Base-by-base conservation (phyloP, 1,140 invertebrate species). In the Procambarus virginalis region DNA sequence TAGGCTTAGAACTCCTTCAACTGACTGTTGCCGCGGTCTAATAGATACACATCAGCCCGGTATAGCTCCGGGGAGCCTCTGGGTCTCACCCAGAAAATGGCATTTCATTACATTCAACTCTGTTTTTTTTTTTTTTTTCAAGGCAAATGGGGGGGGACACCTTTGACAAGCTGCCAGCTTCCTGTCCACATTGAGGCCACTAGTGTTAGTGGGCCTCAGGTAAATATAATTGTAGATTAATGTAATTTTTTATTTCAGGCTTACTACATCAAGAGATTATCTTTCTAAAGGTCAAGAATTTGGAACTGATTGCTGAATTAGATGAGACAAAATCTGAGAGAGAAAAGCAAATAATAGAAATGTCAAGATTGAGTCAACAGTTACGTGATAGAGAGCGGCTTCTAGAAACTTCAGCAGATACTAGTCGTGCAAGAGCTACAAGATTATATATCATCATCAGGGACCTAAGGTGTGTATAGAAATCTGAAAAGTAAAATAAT, bases 381-480 rank as follows among this genome's bases (percentile, higher is more conserved):
- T n/a, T 89, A 34, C 70, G 88, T 58, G 80, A 89, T 51, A 73
- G 88, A 49, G 88, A 89, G 48, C 45, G 81, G 6, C 81, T 89
- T 20, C 55, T 84, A 6, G 82, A 89, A n/a, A 89, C 88, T 8
- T 49, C 81, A 75, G 60, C 75, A 10, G 80, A 89, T 45, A 46
- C 80, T 34, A 84, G 46, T 51, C 73, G 81, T 14, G 55, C 81
- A 20, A 51, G 88, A 68, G 81, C 88, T 14, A 78, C 82, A 55
- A 76, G 82, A 51, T 49, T 89, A 45, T 70, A 89, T 34, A 17
- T 78, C 75, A 89, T 89, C 73, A 84, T 89, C 45, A 84, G 70
- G 49, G 88, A 89, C 49, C 73, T 89, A 48, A 89, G 88, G 88
- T 89, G 22, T 73, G 68, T 20, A 34, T 0, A 34, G 68, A 34